Conservation (phyloP, 1,140 invertebrate genomes). For the Spodoptera frugiperda region DNA sequence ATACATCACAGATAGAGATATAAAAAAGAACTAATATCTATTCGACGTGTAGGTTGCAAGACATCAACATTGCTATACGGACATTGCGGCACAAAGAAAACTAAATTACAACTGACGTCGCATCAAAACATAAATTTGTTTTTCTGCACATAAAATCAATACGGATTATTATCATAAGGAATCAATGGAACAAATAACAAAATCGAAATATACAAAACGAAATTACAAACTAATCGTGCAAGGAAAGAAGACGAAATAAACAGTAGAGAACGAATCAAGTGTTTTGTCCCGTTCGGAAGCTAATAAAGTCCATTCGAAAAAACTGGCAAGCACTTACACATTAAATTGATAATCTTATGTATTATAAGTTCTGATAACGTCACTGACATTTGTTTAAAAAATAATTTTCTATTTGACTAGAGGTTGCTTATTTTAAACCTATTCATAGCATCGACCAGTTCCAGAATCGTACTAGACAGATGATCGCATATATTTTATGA, state of each 20-base stretch:
- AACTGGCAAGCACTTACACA: conserved; percentile 79
- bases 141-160: conserved; percentile 66
- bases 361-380: conserved; percentile 79
- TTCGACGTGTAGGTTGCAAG: conserved; percentile 26
- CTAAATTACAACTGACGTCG: conserved; percentile 54
- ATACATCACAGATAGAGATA: conserved; percentile 82
- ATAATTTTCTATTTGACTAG: conserved; percentile 74
- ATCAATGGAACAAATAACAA: conserved; percentile 50
- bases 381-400: conserved; percentile 81
- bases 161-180: conserved; percentile 57
- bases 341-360: conserved; percentile 73
- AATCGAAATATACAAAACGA: conserved; percentile 61
- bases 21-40: conserved; percentile 64
- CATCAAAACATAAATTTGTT: conserved; percentile 76
- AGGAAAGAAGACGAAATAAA: conserved; percentile 64
- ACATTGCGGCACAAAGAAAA: conserved; percentile 49
- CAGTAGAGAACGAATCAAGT: conserved; percentile 60
- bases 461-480: conserved; percentile 33
- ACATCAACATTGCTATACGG: neutral
- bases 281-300: conserved; percentile 54
- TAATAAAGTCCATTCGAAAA: conserved; percentile 73
- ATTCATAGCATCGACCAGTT: conserved; percentile 40
- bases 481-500: conserved; percentile 28
- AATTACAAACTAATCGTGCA: conserved; percentile 72
- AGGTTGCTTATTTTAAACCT: conserved; percentile 62